These are phyloP conservation scores for Takifugu flavidus DNA, from an alignment of 2,113 vertebrate species.

Conservation along the genomic window DNA sequence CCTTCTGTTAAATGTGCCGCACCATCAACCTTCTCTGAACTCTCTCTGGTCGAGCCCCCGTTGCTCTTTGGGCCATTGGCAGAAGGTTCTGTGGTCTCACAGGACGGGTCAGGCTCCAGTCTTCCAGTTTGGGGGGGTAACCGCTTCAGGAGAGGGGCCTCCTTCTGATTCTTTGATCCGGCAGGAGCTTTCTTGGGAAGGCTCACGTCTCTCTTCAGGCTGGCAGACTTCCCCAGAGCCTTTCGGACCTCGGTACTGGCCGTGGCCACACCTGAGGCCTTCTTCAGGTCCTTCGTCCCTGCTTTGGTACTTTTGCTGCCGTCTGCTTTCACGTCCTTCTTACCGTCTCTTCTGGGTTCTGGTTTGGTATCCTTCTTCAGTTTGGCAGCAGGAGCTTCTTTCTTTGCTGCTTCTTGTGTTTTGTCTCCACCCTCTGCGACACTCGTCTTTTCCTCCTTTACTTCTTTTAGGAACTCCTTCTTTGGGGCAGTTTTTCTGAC, in stretches of 20 bases:
- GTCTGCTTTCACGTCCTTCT: conserved; percentile 73
- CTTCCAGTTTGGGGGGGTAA: no score
- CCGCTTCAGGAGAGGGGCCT: background rate
- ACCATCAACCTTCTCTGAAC: no score
- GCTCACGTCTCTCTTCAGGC: conserved; percentile 56
- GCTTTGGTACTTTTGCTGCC: conserved; percentile 66
- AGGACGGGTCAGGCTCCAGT: no score
- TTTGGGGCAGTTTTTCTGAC: conserved; percentile 64
- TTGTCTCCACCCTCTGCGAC: conserved; percentile 41
- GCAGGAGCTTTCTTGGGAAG: conserved; percentile 51
- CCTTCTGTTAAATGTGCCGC: no score
- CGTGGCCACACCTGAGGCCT: conserved; percentile 15
- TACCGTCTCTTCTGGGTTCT: conserved; percentile 70
- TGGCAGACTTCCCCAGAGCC: conserved; percentile 33
- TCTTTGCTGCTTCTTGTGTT: conserved; percentile 64
- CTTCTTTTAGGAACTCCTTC: conserved; percentile 78
- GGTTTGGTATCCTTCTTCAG: conserved; percentile 75
- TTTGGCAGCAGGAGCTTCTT: conserved; percentile 54
- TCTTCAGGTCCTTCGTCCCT: conserved; percentile 67
- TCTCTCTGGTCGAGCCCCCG: no score
- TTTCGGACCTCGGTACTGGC: conserved; percentile 49
- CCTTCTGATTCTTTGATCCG: conserved; percentile 59
- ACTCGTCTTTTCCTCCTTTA: conserved; percentile 65
- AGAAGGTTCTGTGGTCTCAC: no score
- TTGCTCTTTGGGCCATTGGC: no score